Conservation (phyloP, 2,888 invertebrate species). For the Tetragnatha montana region DNA sequence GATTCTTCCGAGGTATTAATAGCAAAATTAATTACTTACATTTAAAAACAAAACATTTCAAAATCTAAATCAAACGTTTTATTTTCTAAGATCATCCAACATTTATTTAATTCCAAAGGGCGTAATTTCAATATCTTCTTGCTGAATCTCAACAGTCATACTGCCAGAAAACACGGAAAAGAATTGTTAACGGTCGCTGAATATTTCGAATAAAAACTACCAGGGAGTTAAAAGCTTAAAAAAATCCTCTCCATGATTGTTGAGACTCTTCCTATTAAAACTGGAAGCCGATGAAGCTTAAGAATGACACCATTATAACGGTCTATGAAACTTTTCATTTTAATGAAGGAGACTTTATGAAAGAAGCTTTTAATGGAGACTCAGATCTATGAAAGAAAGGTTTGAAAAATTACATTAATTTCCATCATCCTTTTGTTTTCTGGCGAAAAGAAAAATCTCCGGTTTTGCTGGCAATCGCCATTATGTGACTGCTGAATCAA, state of each 20-base stretch:
- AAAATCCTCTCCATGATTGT: not conserved
- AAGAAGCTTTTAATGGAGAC: not conserved
- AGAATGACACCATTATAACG: not conserved
- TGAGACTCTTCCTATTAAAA: not conserved
- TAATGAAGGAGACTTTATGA: not conserved
- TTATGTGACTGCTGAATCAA: not conserved
- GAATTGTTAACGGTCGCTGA: not conserved
- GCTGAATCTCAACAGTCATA: not conserved
- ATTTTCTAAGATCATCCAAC: no score
- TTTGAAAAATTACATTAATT: not conserved
- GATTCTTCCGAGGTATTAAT: no score
- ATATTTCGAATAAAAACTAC: not conserved
- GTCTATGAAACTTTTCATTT: not conserved
- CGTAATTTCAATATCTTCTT: not conserved
- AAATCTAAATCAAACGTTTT: no score
- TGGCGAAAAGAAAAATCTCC: not conserved
- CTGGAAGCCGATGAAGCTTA: not conserved
- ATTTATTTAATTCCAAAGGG: no score
- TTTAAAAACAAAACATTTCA: no score
- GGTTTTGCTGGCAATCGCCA: not conserved
- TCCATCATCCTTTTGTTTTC: not conserved
- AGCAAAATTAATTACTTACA: no score
- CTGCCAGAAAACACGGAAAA: not conserved
- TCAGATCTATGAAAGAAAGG: not conserved
- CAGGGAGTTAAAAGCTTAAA: not conserved